A percentile compares a stretch with the other conserved stretches of the same genome.
phyloP scores from a whole-genome alignment of 2,888 invertebrate genomes.

The Caenorhabditis panamensis region DNA sequence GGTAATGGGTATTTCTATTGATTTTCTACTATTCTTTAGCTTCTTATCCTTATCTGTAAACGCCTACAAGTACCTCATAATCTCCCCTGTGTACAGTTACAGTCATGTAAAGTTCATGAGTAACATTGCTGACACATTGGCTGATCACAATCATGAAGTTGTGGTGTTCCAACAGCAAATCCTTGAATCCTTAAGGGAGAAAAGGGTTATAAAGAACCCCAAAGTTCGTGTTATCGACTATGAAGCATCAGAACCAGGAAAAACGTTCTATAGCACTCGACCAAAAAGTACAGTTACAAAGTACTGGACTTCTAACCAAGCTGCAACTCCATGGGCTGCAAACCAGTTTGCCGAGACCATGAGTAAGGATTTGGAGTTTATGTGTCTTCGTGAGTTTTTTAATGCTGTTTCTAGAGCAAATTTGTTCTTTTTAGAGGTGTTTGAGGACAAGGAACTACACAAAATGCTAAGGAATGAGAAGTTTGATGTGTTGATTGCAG shows the following conservation, averaged over 20 bases:
- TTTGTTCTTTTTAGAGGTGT: constrained; percentile 52
- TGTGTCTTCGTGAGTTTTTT: constrained; percentile 47
- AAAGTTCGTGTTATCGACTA: constrained; percentile 32
- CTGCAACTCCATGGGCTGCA: constrained; percentile 20
- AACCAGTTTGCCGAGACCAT: constrained; percentile 39
- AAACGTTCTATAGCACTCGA: constrained; percentile 25
- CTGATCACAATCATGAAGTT: constrained; percentile 35
- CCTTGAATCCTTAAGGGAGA: constrained; percentile 20
- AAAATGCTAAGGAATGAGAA: not conserved
- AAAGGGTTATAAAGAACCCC: constrained; percentile 22
- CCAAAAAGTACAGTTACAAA: constrained; percentile 38
- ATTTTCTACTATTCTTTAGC: no score
- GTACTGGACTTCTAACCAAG: constrained; percentile 51
- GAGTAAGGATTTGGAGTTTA: constrained; percentile 52
- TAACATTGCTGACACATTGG: constrained; percentile 42
- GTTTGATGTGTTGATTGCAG: constrained; percentile 41
- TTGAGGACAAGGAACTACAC: constrained; percentile 31
- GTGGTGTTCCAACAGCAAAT: constrained; percentile 46
- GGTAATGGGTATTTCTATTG: no score
- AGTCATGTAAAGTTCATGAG: constrained; percentile 58
- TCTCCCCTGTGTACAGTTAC: constrained; percentile 48
- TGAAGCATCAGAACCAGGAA: constrained; percentile 29
- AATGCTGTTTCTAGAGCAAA: no score
- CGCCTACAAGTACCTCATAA: constrained; percentile 34
- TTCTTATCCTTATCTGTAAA: no score